Evolutionary conservation across 2,888 invertebrate species (phyloP).

Genomic region (Lottia gigantea): DNA sequence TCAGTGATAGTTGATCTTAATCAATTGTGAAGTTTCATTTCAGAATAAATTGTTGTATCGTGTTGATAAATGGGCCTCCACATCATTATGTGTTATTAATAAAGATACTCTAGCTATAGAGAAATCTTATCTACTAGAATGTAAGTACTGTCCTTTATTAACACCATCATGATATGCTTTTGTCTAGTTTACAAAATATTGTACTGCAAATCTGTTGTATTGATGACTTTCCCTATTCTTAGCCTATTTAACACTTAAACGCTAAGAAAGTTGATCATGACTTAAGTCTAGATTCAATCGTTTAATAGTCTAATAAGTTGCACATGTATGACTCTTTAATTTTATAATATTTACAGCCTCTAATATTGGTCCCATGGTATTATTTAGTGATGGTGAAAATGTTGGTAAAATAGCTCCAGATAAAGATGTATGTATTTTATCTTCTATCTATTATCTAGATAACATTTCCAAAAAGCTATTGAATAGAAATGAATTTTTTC

Average conservation of each 20-base stretch:
- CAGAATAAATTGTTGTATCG: slow-evolving; percentile 85
- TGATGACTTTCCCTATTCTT: too few species aligned
- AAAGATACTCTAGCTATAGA: slow-evolving; percentile 71
- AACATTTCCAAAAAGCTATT: neutral
- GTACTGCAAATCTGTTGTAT: too few species aligned
- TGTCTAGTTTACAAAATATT: too few species aligned
- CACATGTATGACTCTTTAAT: too few species aligned
- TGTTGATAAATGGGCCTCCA: slow-evolving; percentile 71
- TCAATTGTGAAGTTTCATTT: slow-evolving; percentile 30
- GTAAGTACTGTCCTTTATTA: slow-evolving; percentile 37
- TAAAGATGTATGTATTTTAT: slow-evolving; percentile 76
- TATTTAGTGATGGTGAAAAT: slow-evolving; percentile 84
- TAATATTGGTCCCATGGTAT: slow-evolving; percentile 70
- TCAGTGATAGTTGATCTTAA: neutral
- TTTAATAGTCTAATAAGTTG: too few species aligned
- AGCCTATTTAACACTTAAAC: too few species aligned
- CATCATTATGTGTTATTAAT: slow-evolving; percentile 73
- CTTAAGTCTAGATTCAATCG: too few species aligned
- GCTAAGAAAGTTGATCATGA: too few species aligned
- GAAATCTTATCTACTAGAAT: slow-evolving; percentile 54
- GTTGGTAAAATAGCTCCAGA: slow-evolving; percentile 83
- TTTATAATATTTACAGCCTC: slow-evolving; percentile 41
- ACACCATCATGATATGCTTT: too few species aligned
- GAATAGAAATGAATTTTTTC: neutral
- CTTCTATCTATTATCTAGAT: neutral